Evolutionary conservation across 2,888 invertebrate genomes (phyloP).

Genomic region (Nomada fucata): DNA sequence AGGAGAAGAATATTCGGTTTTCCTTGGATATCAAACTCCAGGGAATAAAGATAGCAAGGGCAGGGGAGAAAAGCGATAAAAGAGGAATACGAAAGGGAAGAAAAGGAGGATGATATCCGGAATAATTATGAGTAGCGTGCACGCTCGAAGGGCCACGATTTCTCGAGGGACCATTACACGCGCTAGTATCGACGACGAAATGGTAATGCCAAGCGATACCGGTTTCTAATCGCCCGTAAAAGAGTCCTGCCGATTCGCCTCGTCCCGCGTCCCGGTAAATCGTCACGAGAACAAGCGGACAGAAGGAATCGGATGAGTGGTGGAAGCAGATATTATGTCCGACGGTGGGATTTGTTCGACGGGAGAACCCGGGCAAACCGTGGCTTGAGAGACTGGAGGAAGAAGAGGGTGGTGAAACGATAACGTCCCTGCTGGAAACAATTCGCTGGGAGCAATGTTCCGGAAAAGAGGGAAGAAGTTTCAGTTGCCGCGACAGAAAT

Average conservation of each 20-base stretch:
- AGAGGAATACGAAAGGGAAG: neutral
- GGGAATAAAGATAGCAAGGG: neutral
- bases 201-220: slow-evolving; percentile 55
- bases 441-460: slow-evolving; percentile 71
- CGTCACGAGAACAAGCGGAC: slow-evolving; percentile 52
- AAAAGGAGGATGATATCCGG: slow-evolving; percentile 28
- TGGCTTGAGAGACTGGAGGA: neutral
- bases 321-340: slow-evolving; percentile 63
- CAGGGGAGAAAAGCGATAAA: neutral
- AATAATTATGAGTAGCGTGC: slow-evolving; percentile 47
- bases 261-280: slow-evolving; percentile 32
- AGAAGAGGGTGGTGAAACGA: slow-evolving; percentile 47
- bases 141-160: slow-evolving; percentile 8
- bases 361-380: slow-evolving; percentile 32
- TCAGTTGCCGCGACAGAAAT: slow-evolving; percentile 70
- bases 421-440: slow-evolving; percentile 69
- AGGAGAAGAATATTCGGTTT: neutral
- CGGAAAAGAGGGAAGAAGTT: slow-evolving; percentile 73
- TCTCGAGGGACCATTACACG: slow-evolving; percentile 34
- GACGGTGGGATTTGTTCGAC: slow-evolving; percentile 47
- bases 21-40: neutral
- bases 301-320: slow-evolving; percentile 57
- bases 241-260: slow-evolving; percentile 38
- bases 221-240: slow-evolving; percentile 69
- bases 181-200: slow-evolving; percentile 50